These are phyloP conservation scores for Morone chrysops DNA, from an alignment of 2,113 vertebrate species.

Conservation along the genomic window DNA sequence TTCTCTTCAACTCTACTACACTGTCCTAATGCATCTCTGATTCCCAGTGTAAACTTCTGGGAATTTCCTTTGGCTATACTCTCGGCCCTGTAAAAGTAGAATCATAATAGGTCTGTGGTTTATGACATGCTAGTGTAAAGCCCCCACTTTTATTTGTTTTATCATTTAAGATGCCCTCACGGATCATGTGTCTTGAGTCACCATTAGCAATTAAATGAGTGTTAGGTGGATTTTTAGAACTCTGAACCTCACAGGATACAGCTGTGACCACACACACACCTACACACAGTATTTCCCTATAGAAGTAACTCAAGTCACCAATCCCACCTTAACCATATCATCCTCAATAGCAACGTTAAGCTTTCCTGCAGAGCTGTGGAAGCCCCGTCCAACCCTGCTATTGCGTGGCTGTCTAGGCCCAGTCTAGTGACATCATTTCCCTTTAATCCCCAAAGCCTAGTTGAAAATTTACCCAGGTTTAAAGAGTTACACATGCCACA, in stretches of 20 bases:
- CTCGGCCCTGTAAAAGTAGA: neutral
- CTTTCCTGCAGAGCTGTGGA: slow-evolving; percentile 34
- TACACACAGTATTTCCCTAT: slow-evolving; percentile 13
- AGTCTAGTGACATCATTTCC: slow-evolving; percentile 72
- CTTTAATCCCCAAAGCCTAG: slow-evolving; percentile 59
- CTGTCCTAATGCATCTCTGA: neutral
- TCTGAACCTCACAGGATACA: slow-evolving; percentile 37
- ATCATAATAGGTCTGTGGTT: slow-evolving; percentile 31
- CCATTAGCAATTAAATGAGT: slow-evolving; percentile 36
- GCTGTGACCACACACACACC: slow-evolving; percentile 43
- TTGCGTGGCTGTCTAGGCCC: slow-evolving; percentile 48
- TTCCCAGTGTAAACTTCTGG: slow-evolving; percentile 8
- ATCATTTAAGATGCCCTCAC: slow-evolving; percentile 12
- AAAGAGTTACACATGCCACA: slow-evolving; percentile 60
- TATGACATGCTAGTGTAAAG: slow-evolving; percentile 18
- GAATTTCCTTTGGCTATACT: slow-evolving; percentile 14
- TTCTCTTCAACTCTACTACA: too few species aligned
- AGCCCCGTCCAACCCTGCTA: slow-evolving; percentile 24
- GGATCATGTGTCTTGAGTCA: slow-evolving; percentile 31
- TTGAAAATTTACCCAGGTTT: slow-evolving; percentile 66
- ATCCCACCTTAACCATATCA: slow-evolving; percentile 34
- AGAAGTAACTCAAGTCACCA: slow-evolving; percentile 16
- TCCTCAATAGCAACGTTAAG: slow-evolving; percentile 39
- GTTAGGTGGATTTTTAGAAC: slow-evolving; percentile 35
- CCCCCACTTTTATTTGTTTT: slow-evolving; percentile 3